Base-by-base conservation (phyloP, 2,797 vertebrate species). In the Danionella dracula region DNA sequence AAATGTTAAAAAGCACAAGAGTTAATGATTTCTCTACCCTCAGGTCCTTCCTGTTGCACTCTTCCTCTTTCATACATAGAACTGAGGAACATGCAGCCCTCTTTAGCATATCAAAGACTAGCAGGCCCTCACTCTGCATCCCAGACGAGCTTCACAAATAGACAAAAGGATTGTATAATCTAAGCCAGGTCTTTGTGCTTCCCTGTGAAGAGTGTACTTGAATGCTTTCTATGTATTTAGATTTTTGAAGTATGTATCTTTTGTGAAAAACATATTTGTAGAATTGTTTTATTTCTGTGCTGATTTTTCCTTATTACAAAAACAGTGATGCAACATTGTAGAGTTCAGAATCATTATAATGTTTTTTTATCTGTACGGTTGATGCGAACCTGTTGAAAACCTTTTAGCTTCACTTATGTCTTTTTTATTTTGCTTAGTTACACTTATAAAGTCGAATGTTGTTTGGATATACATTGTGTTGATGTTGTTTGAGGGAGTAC, bases 71-170 rank as follows among this genome's bases (percentile, higher is more conserved):
- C 37, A 64, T 57, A 34, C 19, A 9, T 4, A 11, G 21, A 37
- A 37, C 68, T 49, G 45, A 42, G 44, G 10, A 20, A 65, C 29
- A 65, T 15, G 42, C 21, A 20, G 9, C 53, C 42, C 60, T 49
- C 53, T 57, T 58, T 58, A 65, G 29, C 60, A 64, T 51, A 63
- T 70, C 35, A 63, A 55, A 70, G 50, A 48, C 51, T 13, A 40
- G 15, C 51, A 29, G 41, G 11, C 40, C 15, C 32, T 16, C 40
- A 17, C 6, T 19, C 13, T 29, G 40, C 57, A 48, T 57, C 34
- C 40, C 34, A 29, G 35, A 31, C 8, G n/a, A 66, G 32, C 8
- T 56, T 66, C 42, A 48, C 40, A 55, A 40, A 48, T 40, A 66
- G 42, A 66, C 57, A 31, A 54, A 31, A 50, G 8, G 2, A 51